Conservation (phyloP, 2,113 vertebrate species). For the Phocoena sinus region DNA sequence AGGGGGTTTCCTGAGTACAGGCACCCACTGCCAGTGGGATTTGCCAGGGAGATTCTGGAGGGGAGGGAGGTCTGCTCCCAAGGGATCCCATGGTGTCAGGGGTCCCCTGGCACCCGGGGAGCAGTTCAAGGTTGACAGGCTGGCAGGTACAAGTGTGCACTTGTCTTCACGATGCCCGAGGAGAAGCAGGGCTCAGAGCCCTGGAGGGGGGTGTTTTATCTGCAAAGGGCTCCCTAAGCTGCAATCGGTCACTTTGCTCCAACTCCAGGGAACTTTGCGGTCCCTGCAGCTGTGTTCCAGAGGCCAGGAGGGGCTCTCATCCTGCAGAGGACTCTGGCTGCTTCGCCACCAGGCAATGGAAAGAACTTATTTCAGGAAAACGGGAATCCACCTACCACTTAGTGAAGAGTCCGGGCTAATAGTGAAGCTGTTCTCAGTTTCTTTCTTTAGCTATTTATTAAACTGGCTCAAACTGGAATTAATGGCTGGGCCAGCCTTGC, state of each 20-base stretch:
- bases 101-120: rapidly evolving
- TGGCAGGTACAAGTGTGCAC: rapidly evolving
- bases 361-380: slow-evolving; percentile 70
- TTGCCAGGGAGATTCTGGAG: background rate
- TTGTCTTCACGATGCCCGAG: rapidly evolving
- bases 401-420: slow-evolving; percentile 47
- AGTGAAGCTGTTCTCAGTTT: slow-evolving; percentile 24
- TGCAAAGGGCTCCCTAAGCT: background rate
- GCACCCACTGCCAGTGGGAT: rapidly evolving
- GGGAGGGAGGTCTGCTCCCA: background rate
- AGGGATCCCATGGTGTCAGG: background rate
- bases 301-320: slow-evolving; percentile 20
- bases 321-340: background rate
- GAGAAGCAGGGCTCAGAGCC: rapidly evolving
- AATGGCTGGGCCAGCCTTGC: background rate
- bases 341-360: slow-evolving; percentile 14
- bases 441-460: slow-evolving; percentile 73
- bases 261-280: background rate
- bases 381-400: slow-evolving; percentile 54
- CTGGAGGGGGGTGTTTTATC: background rate
- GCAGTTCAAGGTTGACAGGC: background rate
- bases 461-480: slow-evolving; percentile 50
- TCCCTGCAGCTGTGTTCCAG: background rate
- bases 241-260: slow-evolving; percentile 18
- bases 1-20: background rate